Percentiles rank a stretch among this genome's conserved stretches.
Evolutionary conservation across 2,113 vertebrate genomes (phyloP).

Genomic region (Cinclus mexicanus): DNA sequence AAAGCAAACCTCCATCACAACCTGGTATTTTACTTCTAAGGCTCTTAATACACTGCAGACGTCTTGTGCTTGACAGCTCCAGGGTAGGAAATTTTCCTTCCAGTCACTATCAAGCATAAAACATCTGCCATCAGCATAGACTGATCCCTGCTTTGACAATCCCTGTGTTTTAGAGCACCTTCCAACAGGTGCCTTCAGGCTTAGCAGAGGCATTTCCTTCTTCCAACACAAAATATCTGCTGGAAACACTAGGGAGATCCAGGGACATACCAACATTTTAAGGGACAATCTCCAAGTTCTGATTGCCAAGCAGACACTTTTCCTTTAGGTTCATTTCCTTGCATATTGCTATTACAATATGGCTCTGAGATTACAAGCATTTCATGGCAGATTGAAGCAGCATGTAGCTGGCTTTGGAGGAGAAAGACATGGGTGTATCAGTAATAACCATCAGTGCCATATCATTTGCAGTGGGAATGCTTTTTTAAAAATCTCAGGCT

Average conservation of each 20-base stretch:
- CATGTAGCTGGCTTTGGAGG: background rate
- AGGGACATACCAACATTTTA: background rate
- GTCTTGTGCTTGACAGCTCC: constrained; percentile 34
- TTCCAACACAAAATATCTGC: background rate
- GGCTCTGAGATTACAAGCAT: background rate
- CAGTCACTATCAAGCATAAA: background rate
- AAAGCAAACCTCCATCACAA: constrained; percentile 18
- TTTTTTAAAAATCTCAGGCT: background rate
- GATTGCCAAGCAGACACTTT: background rate
- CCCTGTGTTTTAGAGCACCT: background rate
- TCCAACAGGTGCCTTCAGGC: background rate
- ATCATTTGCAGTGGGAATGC: background rate
- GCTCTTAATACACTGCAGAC: constrained; percentile 7
- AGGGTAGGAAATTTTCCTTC: constrained; percentile 9
- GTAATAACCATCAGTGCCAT: background rate
- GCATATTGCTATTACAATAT: background rate
- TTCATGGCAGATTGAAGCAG: constrained; percentile 11
- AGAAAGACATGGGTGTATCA: background rate
- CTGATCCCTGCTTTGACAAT: background rate
- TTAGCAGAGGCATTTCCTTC: background rate
- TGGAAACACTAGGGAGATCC: background rate
- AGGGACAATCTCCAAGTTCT: background rate
- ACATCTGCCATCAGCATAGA: background rate
- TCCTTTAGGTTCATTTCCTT: background rate
- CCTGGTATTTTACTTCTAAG: constrained; percentile 41